A percentile compares a stretch with the other conserved stretches of the same genome.
Conservation (phyloP, 2,113 vertebrate genomes). For the Stomatorhinus ivindoensis region DNA sequence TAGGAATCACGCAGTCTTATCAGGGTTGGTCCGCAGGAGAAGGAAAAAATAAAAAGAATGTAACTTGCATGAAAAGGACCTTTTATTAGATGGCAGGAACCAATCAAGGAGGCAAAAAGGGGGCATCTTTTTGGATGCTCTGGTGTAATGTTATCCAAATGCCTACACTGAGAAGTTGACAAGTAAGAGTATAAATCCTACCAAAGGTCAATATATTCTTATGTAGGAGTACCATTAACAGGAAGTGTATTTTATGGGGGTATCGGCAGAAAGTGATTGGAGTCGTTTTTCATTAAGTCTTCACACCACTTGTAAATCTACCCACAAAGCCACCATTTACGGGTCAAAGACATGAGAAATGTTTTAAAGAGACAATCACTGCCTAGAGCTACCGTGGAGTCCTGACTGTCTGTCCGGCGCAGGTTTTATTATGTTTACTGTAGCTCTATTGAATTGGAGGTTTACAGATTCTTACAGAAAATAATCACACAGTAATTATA, state of each 20-base stretch:
- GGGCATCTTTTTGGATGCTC: background rate
- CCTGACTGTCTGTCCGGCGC: background rate
- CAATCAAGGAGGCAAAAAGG: background rate
- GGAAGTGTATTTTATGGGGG: background rate
- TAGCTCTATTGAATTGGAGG: background rate
- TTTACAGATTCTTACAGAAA: background rate
- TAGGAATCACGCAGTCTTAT: slow-evolving; percentile 38
- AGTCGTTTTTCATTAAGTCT: background rate
- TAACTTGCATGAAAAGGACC: slow-evolving; percentile 42
- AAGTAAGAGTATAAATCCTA: background rate
- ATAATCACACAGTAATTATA: background rate
- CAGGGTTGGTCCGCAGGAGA: slow-evolving; percentile 36
- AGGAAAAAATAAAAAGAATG: slow-evolving; percentile 36
- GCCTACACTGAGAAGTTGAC: background rate
- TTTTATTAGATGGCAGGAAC: slow-evolving; percentile 25
- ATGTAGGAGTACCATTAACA: background rate
- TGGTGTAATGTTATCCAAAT: background rate
- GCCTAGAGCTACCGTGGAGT: background rate
- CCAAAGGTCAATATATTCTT: slow-evolving; percentile 13
- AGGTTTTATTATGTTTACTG: background rate
- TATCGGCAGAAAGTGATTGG: background rate
- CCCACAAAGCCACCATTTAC: background rate
- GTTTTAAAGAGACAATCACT: background rate
- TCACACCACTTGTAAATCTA: background rate
- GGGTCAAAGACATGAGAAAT: background rate